Evolutionary conservation across 2,888 invertebrate genomes (phyloP).

Genomic region (Autographa pulchrina): DNA sequence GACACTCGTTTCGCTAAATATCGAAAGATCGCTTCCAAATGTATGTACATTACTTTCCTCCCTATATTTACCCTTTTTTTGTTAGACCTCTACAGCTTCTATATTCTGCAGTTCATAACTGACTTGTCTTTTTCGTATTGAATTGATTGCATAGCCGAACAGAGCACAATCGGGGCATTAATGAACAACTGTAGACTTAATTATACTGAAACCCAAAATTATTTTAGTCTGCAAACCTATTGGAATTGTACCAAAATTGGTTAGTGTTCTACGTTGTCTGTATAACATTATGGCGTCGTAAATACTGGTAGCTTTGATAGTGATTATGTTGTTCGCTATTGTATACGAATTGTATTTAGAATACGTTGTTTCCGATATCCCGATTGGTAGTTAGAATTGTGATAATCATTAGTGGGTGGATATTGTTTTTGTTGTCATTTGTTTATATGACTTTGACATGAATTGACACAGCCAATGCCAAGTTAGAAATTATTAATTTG

Average conservation of each 20-base stretch:
- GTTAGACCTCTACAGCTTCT: conserved; percentile 6
- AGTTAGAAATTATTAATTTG: not conserved
- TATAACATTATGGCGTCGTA: conserved; percentile 64
- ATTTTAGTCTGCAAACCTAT: conserved; percentile 54
- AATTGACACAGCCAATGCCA: not conserved
- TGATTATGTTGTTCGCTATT: conserved; percentile 18
- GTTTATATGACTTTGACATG: not conserved
- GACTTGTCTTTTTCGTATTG: not conserved
- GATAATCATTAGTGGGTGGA: conserved; percentile 1
- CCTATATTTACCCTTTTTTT: not conserved
- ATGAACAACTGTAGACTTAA: conserved; percentile 26
- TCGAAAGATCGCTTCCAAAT: conserved; percentile 25
- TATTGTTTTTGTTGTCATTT: not conserved
- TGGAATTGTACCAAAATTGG: conserved; percentile 70
- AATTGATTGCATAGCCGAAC: not conserved
- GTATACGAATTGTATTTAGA: conserved; percentile 18
- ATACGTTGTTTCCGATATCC: not conserved
- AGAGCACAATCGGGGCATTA: conserved; percentile 8
- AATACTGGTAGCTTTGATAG: conserved; percentile 53
- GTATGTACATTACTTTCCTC: not conserved
- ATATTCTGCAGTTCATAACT: conserved; percentile 3
- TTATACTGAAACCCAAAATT: conserved; percentile 54
- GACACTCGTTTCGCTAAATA: conserved; percentile 25
- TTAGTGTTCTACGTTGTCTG: conserved; percentile 60
- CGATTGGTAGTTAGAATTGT: not conserved